phyloP scores from a whole-genome alignment of 2,888 invertebrate genomes.

The Chalcis sispes region DNA sequence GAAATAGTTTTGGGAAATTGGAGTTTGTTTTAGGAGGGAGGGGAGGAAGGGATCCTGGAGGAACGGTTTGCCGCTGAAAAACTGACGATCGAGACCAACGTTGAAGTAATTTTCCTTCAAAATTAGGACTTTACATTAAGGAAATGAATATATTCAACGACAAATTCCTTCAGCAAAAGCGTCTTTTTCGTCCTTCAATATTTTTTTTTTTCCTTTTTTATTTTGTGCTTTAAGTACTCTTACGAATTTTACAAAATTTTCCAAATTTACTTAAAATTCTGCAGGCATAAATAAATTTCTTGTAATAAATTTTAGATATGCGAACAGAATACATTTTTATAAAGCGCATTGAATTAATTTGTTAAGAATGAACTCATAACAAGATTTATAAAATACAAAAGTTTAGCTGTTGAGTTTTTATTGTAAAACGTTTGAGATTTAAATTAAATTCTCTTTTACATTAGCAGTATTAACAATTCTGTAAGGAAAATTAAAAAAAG shows the following conservation, averaged over 20 bases:
- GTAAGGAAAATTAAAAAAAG: no score
- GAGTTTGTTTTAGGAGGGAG: constrained; percentile 43
- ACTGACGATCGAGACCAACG: constrained; percentile 8
- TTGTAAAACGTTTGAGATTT: no score
- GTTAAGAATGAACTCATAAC: no score
- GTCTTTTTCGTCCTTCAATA: background rate
- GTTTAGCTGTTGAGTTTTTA: no score
- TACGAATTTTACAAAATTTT: background rate
- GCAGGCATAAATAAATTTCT: background rate
- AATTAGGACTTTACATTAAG: constrained; percentile 38
- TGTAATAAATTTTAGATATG: no score
- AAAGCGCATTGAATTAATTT: no score
- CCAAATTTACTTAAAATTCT: background rate
- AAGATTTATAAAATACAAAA: no score
- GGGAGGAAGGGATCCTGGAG: background rate
- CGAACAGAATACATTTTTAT: no score
- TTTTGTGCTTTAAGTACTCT: background rate
- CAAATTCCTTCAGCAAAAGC: background rate
- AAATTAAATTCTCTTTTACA: no score
- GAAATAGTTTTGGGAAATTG: constrained; percentile 10
- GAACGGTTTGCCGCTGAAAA: constrained; percentile 9
- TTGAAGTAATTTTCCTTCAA: constrained; percentile 34
- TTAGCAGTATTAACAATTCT: no score
- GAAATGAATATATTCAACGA: constrained; percentile 28
- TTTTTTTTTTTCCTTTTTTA: background rate